A percentile compares a stretch with the other conserved stretches of the same genome.
Evolutionary conservation across 2,113 vertebrate species (phyloP).

Genomic region (Tetrax tetrax): DNA sequence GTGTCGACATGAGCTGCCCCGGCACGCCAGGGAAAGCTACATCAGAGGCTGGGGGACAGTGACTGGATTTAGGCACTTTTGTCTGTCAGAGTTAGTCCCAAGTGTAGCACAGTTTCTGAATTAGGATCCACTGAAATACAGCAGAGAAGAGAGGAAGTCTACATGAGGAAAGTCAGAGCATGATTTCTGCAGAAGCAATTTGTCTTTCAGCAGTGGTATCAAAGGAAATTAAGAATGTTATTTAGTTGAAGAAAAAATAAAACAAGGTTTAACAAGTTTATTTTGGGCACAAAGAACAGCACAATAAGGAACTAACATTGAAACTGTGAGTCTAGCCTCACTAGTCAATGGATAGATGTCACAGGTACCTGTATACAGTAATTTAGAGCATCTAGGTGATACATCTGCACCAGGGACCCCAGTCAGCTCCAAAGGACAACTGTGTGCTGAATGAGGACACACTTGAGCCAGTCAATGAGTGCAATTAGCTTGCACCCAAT

Average conservation of each 20-base stretch:
- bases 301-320: background rate
- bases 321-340: background rate
- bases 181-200: background rate
- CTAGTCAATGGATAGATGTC: background rate
- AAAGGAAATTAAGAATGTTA: background rate
- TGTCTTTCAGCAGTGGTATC: background rate
- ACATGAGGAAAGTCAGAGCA: background rate
- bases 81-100: background rate
- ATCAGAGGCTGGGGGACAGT: background rate
- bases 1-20: background rate
- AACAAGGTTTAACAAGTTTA: background rate
- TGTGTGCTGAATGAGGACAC: background rate
- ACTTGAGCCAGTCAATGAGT: background rate
- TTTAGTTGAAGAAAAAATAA: background rate
- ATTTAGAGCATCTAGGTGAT: background rate
- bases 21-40: background rate
- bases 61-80: background rate
- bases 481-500: background rate
- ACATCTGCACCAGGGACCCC: background rate
- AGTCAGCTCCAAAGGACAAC: background rate
- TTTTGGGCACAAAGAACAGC: background rate
- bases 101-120: background rate
- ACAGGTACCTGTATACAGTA: background rate
- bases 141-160: background rate
- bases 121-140: background rate